These are phyloP conservation scores for Protula sp. DNA, from an alignment of 2,888 invertebrate species.

Conservation along the genomic window DNA sequence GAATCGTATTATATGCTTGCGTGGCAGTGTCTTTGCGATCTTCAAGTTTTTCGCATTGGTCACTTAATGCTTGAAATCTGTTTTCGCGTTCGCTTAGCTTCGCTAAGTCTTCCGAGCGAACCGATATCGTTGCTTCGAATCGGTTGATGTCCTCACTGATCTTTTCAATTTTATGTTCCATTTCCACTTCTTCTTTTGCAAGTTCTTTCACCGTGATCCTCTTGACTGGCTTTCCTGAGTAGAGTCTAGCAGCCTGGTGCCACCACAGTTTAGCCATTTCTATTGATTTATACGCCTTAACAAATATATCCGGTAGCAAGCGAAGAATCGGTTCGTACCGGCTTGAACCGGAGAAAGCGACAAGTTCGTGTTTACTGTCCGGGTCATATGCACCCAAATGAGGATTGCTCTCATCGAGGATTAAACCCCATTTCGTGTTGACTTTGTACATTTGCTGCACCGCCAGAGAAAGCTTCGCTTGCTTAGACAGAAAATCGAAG, in stretches of 20 bases:
- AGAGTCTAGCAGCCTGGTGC: slow-evolving; percentile 25
- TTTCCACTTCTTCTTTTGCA: background rate
- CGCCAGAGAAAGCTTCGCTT: slow-evolving; percentile 23
- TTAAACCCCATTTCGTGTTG: slow-evolving; percentile 33
- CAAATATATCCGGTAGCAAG: slow-evolving; percentile 42
- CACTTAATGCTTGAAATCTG: slow-evolving; percentile 1
- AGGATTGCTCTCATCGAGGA: slow-evolving; percentile 32
- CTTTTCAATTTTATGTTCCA: slow-evolving; percentile 2
- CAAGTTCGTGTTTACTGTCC: slow-evolving; percentile 39
- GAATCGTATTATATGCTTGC: slow-evolving; percentile 10
- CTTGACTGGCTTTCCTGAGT: slow-evolving; percentile 1
- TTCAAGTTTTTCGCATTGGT: slow-evolving; percentile 21
- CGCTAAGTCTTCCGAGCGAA: slow-evolving; percentile 4
- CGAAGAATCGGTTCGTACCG: slow-evolving; percentile 36
- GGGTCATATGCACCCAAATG: slow-evolving; percentile 34
- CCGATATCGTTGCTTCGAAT: slow-evolving; percentile 2
- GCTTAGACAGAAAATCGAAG: slow-evolving; percentile 5
- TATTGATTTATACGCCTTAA: slow-evolving; percentile 41
- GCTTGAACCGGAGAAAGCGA: slow-evolving; percentile 29
- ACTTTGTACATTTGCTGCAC: slow-evolving; percentile 32
- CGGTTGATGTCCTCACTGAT: slow-evolving; percentile 6
- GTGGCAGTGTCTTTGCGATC: slow-evolving; percentile 18
- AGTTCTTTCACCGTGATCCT: background rate
- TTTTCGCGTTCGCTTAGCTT: slow-evolving; percentile 5
- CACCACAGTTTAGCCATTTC: slow-evolving; percentile 43